These are phyloP conservation scores for Microctenopoma steveboyesi DNA, from an alignment of 2,797 vertebrate genomes.

Conservation along the genomic window DNA sequence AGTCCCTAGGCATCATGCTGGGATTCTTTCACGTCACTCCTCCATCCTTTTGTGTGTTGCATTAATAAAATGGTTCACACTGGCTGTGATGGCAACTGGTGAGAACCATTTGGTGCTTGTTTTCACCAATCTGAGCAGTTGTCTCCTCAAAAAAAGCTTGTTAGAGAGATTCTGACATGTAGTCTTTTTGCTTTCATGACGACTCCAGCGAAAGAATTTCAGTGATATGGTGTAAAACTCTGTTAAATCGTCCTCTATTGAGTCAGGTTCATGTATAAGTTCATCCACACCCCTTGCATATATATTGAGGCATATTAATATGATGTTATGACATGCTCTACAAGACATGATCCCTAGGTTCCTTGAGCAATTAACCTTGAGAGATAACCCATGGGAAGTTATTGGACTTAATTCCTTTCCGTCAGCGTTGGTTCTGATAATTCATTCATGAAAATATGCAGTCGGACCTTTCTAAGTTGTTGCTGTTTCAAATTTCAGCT, in stretches of 20 bases:
- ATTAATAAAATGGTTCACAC: slow-evolving; percentile 60
- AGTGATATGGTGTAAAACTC: slow-evolving; percentile 6
- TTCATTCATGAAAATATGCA: slow-evolving; percentile 32
- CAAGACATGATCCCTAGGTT: slow-evolving; percentile 23
- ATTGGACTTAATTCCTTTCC: slow-evolving; percentile 23
- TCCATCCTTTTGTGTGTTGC: slow-evolving; percentile 50
- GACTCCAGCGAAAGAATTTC: slow-evolving; percentile 32
- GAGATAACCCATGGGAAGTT: slow-evolving; percentile 43
- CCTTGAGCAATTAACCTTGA: slow-evolving; percentile 54
- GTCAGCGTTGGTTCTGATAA: slow-evolving; percentile 26
- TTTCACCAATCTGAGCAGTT: slow-evolving; percentile 35
- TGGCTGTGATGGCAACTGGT: slow-evolving; percentile 42
- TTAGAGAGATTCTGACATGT: slow-evolving; percentile 46
- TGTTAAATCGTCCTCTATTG: slow-evolving; percentile 13
- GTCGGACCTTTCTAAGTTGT: slow-evolving; percentile 7
- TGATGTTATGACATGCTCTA: slow-evolving; percentile 38
- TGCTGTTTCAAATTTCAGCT: slow-evolving; percentile 15
- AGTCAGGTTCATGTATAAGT: slow-evolving; percentile 12
- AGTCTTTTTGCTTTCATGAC: slow-evolving; percentile 26
- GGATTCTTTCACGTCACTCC: slow-evolving; percentile 43
- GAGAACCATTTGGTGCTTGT: slow-evolving; percentile 35
- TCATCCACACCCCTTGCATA: slow-evolving; percentile 21
- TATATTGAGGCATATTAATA: slow-evolving; percentile 39
- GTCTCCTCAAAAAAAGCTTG: slow-evolving; percentile 28
- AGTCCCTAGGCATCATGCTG: slow-evolving; percentile 36